Conservation (phyloP, 2,888 invertebrate species). For the Aphodius sticticus region DNA sequence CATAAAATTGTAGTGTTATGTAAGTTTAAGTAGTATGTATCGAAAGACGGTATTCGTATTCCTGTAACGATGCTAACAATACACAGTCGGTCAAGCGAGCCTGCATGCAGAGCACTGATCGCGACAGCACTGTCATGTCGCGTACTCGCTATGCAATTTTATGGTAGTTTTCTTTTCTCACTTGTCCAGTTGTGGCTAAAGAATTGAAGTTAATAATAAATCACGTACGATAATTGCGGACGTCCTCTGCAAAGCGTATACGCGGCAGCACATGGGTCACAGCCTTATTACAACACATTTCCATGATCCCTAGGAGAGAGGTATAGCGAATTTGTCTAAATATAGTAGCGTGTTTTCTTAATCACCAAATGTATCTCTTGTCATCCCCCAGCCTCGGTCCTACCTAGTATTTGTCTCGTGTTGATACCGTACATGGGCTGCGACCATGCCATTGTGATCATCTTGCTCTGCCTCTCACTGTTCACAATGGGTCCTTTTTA, state of each 20-base stretch:
- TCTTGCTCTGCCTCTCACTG: conserved; percentile 68
- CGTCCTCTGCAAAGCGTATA: not conserved
- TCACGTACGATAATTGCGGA: no score
- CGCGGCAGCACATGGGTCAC: not conserved
- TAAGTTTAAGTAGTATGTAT: no score
- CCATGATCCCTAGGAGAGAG: not conserved
- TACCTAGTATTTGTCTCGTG: conserved; percentile 70
- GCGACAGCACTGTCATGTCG: not conserved
- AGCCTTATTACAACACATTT: not conserved
- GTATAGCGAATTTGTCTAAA: not conserved
- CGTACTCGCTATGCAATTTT: not conserved
- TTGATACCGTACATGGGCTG: conserved; percentile 71
- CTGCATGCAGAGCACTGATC: not conserved
- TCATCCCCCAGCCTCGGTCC: conserved; percentile 65
- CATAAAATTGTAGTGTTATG: no score
- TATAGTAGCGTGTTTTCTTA: not conserved
- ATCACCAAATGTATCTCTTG: conserved; percentile 24
- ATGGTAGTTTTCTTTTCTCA: not conserved
- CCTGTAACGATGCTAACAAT: not conserved
- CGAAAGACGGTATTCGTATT: no score
- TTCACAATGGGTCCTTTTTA: conserved; percentile 76
- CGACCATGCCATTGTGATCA: conserved; percentile 62
- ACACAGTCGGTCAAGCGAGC: not conserved
- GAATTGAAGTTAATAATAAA: no score
- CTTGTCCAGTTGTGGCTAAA: not conserved